These are phyloP conservation scores for Tetanocera ferruginea DNA, from an alignment of 2,888 invertebrate genomes.

Conservation along the genomic window DNA sequence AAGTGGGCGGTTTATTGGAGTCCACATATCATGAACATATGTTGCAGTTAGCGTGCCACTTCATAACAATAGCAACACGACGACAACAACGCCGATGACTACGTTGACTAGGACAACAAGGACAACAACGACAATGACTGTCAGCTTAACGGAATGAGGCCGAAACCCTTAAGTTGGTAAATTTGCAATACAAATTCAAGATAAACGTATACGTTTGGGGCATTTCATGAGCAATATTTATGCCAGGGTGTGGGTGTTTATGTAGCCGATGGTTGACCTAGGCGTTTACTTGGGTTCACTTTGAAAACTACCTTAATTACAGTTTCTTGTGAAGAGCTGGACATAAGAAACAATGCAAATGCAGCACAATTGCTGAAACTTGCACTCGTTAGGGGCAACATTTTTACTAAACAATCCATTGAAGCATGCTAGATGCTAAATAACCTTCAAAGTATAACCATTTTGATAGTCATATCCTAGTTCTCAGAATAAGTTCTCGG, in stretches of 20 bases:
- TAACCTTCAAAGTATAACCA: too few relatives aligned
- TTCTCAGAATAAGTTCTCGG: too few relatives aligned
- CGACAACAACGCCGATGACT: too few relatives aligned
- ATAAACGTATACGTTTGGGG: not conserved
- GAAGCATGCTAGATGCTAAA: too few relatives aligned
- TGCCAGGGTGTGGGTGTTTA: not conserved
- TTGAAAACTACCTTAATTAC: slow-evolving; percentile 9
- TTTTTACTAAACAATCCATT: too few relatives aligned
- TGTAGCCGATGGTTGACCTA: not conserved
- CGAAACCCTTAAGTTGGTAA: slow-evolving; percentile 28
- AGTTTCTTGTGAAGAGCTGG: not conserved
- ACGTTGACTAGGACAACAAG: not conserved
- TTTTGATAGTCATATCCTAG: too few relatives aligned
- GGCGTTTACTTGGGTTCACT: not conserved
- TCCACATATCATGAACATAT: slow-evolving; percentile 32
- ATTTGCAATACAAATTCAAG: slow-evolving; percentile 34
- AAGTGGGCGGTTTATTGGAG: slow-evolving; percentile 17
- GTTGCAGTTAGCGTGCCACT: slow-evolving; percentile 29
- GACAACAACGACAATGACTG: not conserved
- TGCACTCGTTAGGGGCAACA: too few relatives aligned
- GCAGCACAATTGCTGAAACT: too few relatives aligned
- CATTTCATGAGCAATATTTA: not conserved
- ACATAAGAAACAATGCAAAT: not conserved
- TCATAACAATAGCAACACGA: slow-evolving; percentile 27
- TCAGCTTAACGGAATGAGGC: slow-evolving; percentile 10